phyloP scores from a whole-genome alignment of 2,888 invertebrate species.

The Limnephilus lunatus region DNA sequence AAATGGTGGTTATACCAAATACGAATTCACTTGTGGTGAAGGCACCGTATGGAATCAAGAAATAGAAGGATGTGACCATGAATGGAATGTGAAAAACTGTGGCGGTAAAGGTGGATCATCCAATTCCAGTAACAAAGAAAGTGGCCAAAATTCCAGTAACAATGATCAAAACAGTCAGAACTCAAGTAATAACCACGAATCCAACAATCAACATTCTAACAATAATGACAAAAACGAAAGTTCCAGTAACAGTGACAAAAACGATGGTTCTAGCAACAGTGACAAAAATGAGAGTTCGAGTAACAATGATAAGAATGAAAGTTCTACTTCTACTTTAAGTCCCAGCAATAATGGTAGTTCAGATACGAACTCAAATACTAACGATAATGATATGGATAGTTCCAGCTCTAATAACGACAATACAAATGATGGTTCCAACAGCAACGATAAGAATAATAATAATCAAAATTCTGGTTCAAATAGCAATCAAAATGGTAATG shows the following conservation, averaged over 20 bases:
- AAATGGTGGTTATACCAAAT: slow-evolving; percentile 79
- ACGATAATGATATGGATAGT: background rate
- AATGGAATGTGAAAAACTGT: slow-evolving; percentile 78
- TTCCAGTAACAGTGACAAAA: slow-evolving; percentile 56
- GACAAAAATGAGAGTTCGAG: slow-evolving; percentile 60
- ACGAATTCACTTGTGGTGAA: slow-evolving; percentile 84
- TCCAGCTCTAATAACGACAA: background rate
- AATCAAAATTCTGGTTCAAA: slow-evolving; percentile 61
- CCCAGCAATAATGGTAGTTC: slow-evolving; percentile 60
- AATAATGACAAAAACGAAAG: slow-evolving; percentile 53
- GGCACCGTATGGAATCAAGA: slow-evolving; percentile 84
- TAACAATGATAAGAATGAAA: slow-evolving; percentile 62
- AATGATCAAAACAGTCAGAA: slow-evolving; percentile 19
- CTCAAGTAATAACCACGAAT: slow-evolving; percentile 53
- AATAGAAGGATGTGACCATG: slow-evolving; percentile 81
- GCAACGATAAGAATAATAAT: slow-evolving; percentile 30
- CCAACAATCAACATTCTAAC: slow-evolving; percentile 61
- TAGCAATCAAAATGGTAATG: slow-evolving; percentile 59
- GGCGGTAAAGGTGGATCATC: slow-evolving; percentile 62
- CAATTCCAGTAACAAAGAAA: slow-evolving; percentile 21
- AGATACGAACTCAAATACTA: background rate
- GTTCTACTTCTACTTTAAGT: background rate
- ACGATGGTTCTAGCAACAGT: slow-evolving; percentile 9
- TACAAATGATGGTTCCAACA: slow-evolving; percentile 40
- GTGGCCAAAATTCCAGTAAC: slow-evolving; percentile 60